These are phyloP conservation scores for Drosophila obscura DNA, from an alignment of 1,140 invertebrate genomes.

Conservation along the genomic window DNA sequence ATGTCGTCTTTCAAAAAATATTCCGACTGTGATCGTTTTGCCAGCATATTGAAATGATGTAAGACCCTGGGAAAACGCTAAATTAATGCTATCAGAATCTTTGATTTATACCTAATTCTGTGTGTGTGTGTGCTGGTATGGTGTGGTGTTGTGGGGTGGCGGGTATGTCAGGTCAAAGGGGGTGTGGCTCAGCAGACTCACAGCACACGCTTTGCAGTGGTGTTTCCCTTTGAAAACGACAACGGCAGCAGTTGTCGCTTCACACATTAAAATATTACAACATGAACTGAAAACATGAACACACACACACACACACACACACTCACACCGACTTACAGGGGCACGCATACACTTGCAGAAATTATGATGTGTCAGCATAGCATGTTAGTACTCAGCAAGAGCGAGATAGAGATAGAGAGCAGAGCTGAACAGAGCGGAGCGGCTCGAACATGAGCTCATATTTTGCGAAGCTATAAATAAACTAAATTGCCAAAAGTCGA, in stretches of 20 bases:
- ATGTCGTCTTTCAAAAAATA: neutral
- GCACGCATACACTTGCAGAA: constrained; percentile 54
- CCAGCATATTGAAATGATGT: constrained; percentile 69
- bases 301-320: constrained; percentile 37
- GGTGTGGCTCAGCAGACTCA: no score
- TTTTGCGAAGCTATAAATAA: constrained; percentile 77
- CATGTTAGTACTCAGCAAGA: constrained; percentile 32
- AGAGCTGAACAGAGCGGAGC: neutral
- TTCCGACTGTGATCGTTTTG: constrained; percentile 30
- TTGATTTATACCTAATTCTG: constrained; percentile 64
- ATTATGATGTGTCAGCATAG: constrained; percentile 78
- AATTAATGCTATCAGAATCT: constrained; percentile 68
- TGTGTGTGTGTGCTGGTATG: neutral
- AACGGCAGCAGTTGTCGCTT: constrained; percentile 79
- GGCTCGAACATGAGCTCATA: constrained; percentile 63
- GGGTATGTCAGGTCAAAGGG: neutral
- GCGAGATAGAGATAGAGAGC: no score
- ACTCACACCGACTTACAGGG: constrained; percentile 4
- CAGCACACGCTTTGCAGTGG: neutral
- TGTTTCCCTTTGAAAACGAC: constrained; percentile 59
- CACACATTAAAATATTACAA: constrained; percentile 81
- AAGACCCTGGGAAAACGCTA: constrained; percentile 47
- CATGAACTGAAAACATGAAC: constrained; percentile 77
- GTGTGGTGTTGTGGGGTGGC: no score
- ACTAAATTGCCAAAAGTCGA: constrained; percentile 77